Base-by-base conservation (phyloP, 2,797 vertebrate genomes). In the Gymnoscopelus microlampas region DNA sequence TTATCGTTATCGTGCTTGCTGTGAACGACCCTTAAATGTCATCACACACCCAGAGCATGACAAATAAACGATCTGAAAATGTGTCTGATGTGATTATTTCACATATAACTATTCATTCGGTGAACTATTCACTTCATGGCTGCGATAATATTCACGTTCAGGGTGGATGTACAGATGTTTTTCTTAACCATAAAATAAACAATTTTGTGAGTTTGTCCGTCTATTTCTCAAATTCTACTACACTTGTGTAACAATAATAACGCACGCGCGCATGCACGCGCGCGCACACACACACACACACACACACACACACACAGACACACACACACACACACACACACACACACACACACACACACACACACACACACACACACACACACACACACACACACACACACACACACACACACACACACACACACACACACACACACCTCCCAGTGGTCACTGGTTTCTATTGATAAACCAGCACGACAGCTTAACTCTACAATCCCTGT, bases 371-470 rank as follows among this genome's bases (percentile, higher is more conserved):
- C 29, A 58, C 56, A 59, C 58, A 55, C 7, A 23, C 29, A 23
- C 68, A 70, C 15, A 13, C 55, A 70, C 32, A 59, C 49, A 60
- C 32, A 61, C 53, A 65, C 60, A 55, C 19, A 66, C 61, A 62
- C 62, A 62, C 53, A 60, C 49, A 66, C 65, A 61, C 55, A 63
- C n/a, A 19, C 56, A 19, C 35, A 14, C 68, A 65, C 51, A 55
- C 65, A 60, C 23, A 58, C 64, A 69, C 53, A 68, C 53, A 48
- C 60, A 57, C 66, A 67, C 24, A 11, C n/a, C n/a, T n/a, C n/a
- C n/a, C 50, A 73, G 59, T 82, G 87, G 85, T 89, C 87, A 89
- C 88, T 93, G 91, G 85, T 89, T 69, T 81, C 70, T 64, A 86
- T 79, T 89, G 90, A 93, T 91, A 91, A 93, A 73, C 77, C 76